These are phyloP conservation scores for Nasonia oneida DNA, from an alignment of 2,888 invertebrate species.

Conservation along the genomic window DNA sequence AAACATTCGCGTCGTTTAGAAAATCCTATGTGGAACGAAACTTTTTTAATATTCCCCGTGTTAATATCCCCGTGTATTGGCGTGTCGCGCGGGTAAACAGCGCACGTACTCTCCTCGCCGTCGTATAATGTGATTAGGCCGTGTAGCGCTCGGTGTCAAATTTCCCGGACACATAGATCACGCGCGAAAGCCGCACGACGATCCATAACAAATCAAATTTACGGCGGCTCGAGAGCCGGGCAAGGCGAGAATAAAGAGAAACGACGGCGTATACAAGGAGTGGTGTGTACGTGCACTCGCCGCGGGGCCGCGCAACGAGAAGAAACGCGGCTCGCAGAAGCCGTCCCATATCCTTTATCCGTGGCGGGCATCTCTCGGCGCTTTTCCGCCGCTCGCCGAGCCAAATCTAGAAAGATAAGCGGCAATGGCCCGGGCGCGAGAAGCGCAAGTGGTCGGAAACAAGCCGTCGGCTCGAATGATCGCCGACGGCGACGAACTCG, in stretches of 20 bases:
- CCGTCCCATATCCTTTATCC: slow-evolving; percentile 53
- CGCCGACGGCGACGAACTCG: slow-evolving; percentile 6
- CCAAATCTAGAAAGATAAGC: slow-evolving; percentile 49
- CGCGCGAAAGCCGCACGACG: slow-evolving; percentile 16
- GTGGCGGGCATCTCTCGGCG: slow-evolving; percentile 42
- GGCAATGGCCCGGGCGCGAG: slow-evolving; percentile 33
- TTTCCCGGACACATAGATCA: not conserved
- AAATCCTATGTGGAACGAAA: not conserved
- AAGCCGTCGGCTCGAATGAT: slow-evolving; percentile 34
- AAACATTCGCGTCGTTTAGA: not conserved
- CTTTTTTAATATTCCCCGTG: not conserved
- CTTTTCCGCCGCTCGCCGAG: slow-evolving; percentile 36
- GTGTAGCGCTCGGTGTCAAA: not conserved
- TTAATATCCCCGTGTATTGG: too few relatives aligned
- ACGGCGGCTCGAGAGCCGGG: not conserved
- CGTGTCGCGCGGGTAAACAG: too few relatives aligned
- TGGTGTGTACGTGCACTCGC: slow-evolving; percentile 34
- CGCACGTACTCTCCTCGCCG: not conserved
- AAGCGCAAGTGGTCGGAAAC: slow-evolving; percentile 51
- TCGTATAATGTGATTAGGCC: not conserved
- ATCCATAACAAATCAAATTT: slow-evolving; percentile 52
- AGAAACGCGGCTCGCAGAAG: not conserved
- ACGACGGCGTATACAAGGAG: not conserved
- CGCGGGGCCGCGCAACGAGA: slow-evolving; percentile 20
- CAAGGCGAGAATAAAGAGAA: slow-evolving; percentile 24